Conservation (phyloP, 2,113 vertebrate species). For the Pterocles orientalis region DNA sequence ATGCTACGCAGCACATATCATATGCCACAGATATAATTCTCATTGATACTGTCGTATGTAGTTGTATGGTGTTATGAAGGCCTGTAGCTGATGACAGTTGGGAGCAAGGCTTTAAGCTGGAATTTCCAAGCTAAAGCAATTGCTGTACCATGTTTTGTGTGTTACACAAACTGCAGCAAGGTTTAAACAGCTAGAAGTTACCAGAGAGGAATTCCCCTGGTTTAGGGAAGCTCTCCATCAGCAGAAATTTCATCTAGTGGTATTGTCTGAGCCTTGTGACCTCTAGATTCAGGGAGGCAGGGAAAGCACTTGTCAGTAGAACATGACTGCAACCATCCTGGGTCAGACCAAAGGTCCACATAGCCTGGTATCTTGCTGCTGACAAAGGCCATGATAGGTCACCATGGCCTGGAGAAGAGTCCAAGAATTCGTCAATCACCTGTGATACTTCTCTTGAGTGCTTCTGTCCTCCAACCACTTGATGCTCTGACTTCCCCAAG, state of each 20-base stretch:
- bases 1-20: not conserved
- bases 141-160: accelerated
- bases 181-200: not conserved
- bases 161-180: not conserved
- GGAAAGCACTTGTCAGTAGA: not conserved
- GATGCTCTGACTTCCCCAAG: not conserved
- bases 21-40: not conserved
- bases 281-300: not conserved
- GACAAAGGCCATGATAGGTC: not conserved
- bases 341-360: not conserved
- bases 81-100: accelerated
- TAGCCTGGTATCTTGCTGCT: not conserved
- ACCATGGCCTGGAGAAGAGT: not conserved
- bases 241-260: not conserved
- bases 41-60: accelerated
- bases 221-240: not conserved
- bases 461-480: not conserved
- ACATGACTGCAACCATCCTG: not conserved
- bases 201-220: not conserved
- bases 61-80: not conserved
- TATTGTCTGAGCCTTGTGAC: not conserved
- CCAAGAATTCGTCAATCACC: not conserved
- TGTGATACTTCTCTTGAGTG: not conserved
- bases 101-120: not conserved
- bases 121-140: not conserved